These are phyloP conservation scores for Drosophila anceps DNA, from an alignment of 2,888 invertebrate genomes.

Conservation along the genomic window DNA sequence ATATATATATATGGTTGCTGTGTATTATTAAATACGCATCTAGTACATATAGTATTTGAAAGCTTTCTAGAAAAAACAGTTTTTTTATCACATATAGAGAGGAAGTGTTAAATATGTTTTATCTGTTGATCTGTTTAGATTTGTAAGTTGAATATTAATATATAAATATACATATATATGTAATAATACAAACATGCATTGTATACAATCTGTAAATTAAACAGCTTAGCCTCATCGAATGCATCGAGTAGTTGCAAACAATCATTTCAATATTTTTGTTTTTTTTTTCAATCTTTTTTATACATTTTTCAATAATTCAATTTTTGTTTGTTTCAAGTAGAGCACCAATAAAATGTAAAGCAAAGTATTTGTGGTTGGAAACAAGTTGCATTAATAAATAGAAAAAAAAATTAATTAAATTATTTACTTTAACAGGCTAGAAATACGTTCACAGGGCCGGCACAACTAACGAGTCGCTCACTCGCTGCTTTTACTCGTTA, in stretches of 20 bases:
- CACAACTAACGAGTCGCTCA: slow-evolving; percentile 14
- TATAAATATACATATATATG: slow-evolving; percentile 26
- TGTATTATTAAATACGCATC: slow-evolving; percentile 51
- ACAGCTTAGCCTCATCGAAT: slow-evolving; percentile 64
- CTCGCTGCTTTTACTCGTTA: slow-evolving; percentile 1
- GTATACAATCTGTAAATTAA: slow-evolving; percentile 45
- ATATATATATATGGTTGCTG: slow-evolving; percentile 28
- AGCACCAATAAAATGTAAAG: slow-evolving; percentile 73
- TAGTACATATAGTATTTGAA: slow-evolving; percentile 66
- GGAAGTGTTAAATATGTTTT: slow-evolving; percentile 79
- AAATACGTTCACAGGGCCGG: slow-evolving; percentile 36
- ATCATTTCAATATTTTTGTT: slow-evolving; percentile 12
- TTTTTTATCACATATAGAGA: slow-evolving; percentile 80
- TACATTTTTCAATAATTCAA: slow-evolving; percentile 29
- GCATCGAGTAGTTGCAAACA: slow-evolving; percentile 40
- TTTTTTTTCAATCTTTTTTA: slow-evolving; percentile 3
- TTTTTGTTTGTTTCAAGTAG: slow-evolving; percentile 42
- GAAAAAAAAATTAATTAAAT: slow-evolving; percentile 20
- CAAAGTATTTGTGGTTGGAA: slow-evolving; percentile 30
- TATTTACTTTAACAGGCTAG: slow-evolving; percentile 43
- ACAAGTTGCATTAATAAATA: slow-evolving; percentile 54
- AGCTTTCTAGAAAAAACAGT: slow-evolving; percentile 80
- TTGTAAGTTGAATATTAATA: slow-evolving; percentile 12
- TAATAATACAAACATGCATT: slow-evolving; percentile 34
- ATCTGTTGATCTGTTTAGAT: slow-evolving; percentile 35